A percentile compares a stretch with the other conserved stretches of the same genome.
These are phyloP conservation scores for Nephrotoma guestfalica DNA, from an alignment of 2,888 invertebrate species.

Conservation along the genomic window DNA sequence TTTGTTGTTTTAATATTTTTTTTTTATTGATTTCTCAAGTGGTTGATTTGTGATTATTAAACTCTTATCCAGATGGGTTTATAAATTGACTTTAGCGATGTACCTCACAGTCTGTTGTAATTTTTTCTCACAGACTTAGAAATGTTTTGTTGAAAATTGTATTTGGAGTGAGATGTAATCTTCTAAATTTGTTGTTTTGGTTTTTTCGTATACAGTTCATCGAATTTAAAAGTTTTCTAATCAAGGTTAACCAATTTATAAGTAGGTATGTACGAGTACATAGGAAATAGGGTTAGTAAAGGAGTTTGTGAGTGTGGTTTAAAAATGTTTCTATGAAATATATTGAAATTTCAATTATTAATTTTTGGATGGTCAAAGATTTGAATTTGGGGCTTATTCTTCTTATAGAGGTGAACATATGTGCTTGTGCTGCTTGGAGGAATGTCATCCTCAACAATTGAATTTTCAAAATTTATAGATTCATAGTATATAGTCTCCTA, in stretches of 20 bases:
- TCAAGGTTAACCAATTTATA: background rate
- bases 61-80: background rate
- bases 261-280: background rate
- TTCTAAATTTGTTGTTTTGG: background rate
- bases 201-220: background rate
- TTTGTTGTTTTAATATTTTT: background rate
- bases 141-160: background rate
- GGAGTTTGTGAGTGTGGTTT: background rate
- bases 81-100: background rate
- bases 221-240: background rate
- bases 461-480: no score
- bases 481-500: no score
- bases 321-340: background rate
- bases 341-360: no score
- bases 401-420: no score
- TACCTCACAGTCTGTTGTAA: background rate
- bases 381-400: no score
- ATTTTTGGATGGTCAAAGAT: no score
- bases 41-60: background rate
- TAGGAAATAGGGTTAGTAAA: background rate
- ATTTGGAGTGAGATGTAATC: background rate
- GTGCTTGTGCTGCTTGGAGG: no score
- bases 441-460: no score
- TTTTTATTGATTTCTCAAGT: background rate
- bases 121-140: background rate